Evolutionary conservation across 2,113 vertebrate genomes (phyloP), one percentile per base, ranked within the genome.

Genomic region (Corythornis cristatus): DNA sequence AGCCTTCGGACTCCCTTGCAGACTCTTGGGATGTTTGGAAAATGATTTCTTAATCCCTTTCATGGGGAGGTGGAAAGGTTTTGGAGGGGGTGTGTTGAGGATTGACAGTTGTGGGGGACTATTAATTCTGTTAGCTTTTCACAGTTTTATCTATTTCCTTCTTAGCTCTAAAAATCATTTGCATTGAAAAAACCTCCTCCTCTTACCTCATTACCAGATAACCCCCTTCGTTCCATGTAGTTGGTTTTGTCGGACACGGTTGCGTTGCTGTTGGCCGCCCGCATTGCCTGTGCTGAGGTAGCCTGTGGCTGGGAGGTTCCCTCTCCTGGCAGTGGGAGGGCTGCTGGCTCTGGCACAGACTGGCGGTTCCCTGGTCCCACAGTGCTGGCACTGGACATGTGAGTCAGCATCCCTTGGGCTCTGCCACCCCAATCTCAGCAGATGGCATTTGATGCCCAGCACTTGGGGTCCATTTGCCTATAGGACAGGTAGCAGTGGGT

Each of bases 351-450:
- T 46, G 84, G 35, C 62, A 65, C 50, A 43, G 82, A 58, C 28
- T 5, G 8, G 4, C 6, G 0, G 58, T 35, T 7, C 9, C 28
- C 5, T 2, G 0, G 42, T 51, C 68, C 76, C 3, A 3, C 16
- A 80, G 40, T 82, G 11, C 77, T 60, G 66, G 12, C 1, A 3
- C 19, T 37, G 56, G 79, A 10, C 67, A 75, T 2, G 0, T 23
- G 56, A 3, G 2, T 81, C 78, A 72, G 53, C 64, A 2, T 46
- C 66, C 42, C 70, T n/a, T n/a, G 31, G 45, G 48, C 65, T 53
- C 65, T 33, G 65, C 83, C 86, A 57, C 43, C 65, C 29, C 1
- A 0, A 22, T 48, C 74, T 67, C 74, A 40, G 70, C 68, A 81
- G 87, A 12, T 67, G 83, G 83, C 68, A 29, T 66, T 90, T 53